These are phyloP conservation scores for Gadus macrocephalus DNA, from an alignment of 2,113 vertebrate genomes.

Conservation along the genomic window DNA sequence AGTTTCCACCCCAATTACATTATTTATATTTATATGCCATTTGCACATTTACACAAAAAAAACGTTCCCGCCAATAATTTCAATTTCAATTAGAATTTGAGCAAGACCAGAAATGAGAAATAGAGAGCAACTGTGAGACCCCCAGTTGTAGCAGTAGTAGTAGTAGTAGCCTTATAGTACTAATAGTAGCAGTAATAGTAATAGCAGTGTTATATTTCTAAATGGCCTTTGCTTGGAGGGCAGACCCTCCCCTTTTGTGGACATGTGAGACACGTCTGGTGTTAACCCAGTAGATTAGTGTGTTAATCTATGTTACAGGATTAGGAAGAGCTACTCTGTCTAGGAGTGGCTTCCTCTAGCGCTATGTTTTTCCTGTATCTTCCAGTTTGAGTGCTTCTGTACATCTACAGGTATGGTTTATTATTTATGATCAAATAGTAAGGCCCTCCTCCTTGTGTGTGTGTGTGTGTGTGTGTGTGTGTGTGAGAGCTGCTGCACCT, in stretches of 20 bases:
- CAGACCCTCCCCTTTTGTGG: neutral
- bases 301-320: constrained; percentile 58
- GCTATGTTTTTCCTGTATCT: neutral
- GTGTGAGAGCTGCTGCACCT: too few species aligned
- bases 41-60: too few species aligned
- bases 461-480: too few species aligned
- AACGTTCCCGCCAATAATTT: too few species aligned
- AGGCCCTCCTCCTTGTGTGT: too few species aligned
- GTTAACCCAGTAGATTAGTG: constrained; percentile 28
- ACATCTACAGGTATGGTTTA: constrained; percentile 29
- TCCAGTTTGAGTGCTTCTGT: neutral
- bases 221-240: neutral
- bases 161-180: neutral
- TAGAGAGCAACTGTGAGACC: too few species aligned
- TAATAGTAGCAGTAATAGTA: neutral
- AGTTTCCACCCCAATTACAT: too few species aligned
- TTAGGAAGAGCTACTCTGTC: constrained; percentile 33
- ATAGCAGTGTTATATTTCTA: neutral
- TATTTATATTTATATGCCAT: too few species aligned
- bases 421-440: neutral
- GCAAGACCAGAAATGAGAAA: too few species aligned
- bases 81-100: too few species aligned
- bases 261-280: neutral
- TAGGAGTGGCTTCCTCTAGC: neutral
- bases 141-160: neutral